Base-by-base conservation (phyloP, 2,888 invertebrate genomes). In the Aspidiotus rigidus region DNA sequence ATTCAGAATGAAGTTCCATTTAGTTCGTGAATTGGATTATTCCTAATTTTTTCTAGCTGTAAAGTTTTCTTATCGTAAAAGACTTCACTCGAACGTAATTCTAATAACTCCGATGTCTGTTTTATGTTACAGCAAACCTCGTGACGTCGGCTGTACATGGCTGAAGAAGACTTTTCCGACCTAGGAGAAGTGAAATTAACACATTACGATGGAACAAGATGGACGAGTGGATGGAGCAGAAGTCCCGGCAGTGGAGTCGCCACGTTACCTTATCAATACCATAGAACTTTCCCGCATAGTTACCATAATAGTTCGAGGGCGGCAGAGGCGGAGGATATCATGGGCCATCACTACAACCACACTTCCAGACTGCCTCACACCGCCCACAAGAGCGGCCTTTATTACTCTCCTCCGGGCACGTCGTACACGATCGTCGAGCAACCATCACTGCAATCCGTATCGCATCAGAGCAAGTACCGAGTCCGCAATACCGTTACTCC, bases 371-470 rank as follows among this genome's bases (percentile, higher is more conserved):
- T 77, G 80, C 59, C 78, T 76, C 74, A 73, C 55, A 73, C 74
- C 55, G 72, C 74, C 55, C 74, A 75, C 71, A 76, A 76, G 59
- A 77, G 78, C 72, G 79, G 74, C 60, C 71, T 75, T 49, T 91
- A 91, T 80, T 91, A 90, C 79, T 91, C 90, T 73, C 91, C 91
- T 70, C 91, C 91, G 41, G 91, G 91, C 72, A 91, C 91, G 73
- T 90, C 89, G 71, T 91, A 91, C 80, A 91, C 91, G 76, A 91
- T 91, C 78, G 87, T 91, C 76, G 91, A 91, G 80, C 82, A 90
- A 72, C 87, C 87, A 72, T 86, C 85, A 62, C 72, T 74, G 79
- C 79, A 53, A 28, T 55, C 69, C 16, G 64, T 71, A 80, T 80
- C 74, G 78, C 71, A 88, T 75, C 81, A 88, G 71, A 86, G 87